These are phyloP conservation scores for Lepisosteus osseus DNA, from an alignment of 2,113 vertebrate species.

Conservation along the genomic window DNA sequence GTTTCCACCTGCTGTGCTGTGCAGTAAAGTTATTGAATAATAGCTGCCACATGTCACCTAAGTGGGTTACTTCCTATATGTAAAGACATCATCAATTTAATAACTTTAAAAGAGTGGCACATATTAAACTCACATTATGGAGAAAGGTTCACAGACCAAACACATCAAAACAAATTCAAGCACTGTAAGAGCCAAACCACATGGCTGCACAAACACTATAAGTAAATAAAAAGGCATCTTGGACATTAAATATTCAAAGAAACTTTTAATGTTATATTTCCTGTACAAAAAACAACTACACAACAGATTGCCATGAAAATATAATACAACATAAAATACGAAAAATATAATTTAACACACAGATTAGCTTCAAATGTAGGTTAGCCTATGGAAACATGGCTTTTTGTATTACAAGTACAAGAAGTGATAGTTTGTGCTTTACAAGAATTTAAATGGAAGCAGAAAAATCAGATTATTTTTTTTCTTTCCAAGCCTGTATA, in stretches of 20 bases:
- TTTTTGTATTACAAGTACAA: neutral
- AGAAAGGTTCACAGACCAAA: too few relatives aligned
- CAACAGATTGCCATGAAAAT: constrained; percentile 22
- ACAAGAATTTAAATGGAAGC: neutral
- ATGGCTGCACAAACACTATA: constrained; percentile 8
- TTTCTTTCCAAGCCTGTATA: too few relatives aligned
- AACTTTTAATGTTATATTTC: constrained; percentile 33
- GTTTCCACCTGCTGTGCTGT: too few relatives aligned
- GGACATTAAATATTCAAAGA: neutral
- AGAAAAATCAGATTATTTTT: too few relatives aligned
- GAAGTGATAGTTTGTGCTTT: constrained; percentile 2
- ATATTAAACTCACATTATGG: too few relatives aligned
- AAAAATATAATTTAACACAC: constrained; percentile 21
- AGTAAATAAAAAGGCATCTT: too few relatives aligned
- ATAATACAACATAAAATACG: constrained; percentile 7
- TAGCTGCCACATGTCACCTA: too few relatives aligned
- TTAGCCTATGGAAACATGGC: neutral
- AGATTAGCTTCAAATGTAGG: neutral
- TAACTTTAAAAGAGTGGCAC: too few relatives aligned
- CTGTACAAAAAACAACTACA: constrained; percentile 32
- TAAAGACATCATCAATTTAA: too few relatives aligned
- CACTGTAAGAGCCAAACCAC: neutral
- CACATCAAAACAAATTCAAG: too few relatives aligned
- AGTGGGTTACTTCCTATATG: too few relatives aligned
- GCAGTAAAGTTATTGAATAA: too few relatives aligned